phyloP scores from a whole-genome alignment of 2,797 vertebrate species.

The Acanthurus lineatus region DNA sequence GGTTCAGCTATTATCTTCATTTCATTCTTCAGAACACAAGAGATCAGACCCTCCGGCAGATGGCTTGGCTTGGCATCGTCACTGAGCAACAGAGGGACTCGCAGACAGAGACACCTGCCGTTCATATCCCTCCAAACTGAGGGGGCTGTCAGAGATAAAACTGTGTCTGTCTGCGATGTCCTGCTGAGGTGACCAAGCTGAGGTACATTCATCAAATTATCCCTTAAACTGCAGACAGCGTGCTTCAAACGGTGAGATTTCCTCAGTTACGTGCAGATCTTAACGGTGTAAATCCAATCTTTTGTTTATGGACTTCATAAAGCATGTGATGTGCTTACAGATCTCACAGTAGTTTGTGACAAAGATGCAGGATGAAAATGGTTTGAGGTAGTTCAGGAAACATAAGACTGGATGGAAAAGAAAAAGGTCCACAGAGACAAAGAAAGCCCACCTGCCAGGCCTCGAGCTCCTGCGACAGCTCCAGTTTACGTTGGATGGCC shows the following conservation, averaged over 20 bases:
- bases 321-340: background rate
- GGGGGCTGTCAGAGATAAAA: constrained; percentile 23
- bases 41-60: constrained; percentile 49
- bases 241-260: background rate
- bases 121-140: constrained; percentile 45
- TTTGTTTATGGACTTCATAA: background rate
- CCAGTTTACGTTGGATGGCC: constrained; percentile 90
- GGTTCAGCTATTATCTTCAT: constrained; percentile 36
- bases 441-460: constrained; percentile 89
- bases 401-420: background rate
- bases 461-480: constrained; percentile 91
- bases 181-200: constrained; percentile 23
- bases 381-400: background rate
- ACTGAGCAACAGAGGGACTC: constrained; percentile 52
- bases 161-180: constrained; percentile 20
- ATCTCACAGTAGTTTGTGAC: background rate
- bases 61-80: constrained; percentile 49
- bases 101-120: constrained; percentile 56
- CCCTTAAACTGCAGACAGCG: background rate
- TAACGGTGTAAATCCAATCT: constrained; percentile 1
- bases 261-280: background rate
- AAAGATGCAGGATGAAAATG: constrained; percentile 1
- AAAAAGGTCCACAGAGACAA: background rate
- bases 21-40: constrained; percentile 23
- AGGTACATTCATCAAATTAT: constrained; percentile 13